phyloP scores from a whole-genome alignment of 2,888 invertebrate genomes.

The Agrotis segetum region DNA sequence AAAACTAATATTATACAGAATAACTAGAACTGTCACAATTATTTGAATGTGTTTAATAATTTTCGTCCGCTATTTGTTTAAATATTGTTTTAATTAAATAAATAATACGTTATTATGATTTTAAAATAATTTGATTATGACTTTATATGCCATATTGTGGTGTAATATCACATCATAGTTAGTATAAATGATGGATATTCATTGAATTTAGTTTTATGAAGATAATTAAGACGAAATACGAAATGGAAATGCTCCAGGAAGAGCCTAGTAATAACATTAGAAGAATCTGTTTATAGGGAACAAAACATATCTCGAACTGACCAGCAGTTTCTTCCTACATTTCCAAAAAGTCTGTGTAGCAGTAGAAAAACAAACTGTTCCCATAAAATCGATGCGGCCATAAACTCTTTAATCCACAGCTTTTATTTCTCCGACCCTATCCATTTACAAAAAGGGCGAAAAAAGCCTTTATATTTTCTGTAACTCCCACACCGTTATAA shows the following conservation, averaged over 20 bases:
- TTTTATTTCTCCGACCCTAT: conserved; percentile 21
- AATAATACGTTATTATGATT: background rate
- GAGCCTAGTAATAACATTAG: too few relatives aligned
- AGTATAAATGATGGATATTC: too few relatives aligned
- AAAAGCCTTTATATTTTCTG: conserved; percentile 43
- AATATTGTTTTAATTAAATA: background rate
- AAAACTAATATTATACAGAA: too few relatives aligned
- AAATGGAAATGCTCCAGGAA: too few relatives aligned
- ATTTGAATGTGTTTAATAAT: background rate
- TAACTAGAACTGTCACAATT: too few relatives aligned
- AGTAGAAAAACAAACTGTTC: conserved; percentile 1
- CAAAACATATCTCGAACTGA: background rate
- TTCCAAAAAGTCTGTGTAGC: too few relatives aligned
- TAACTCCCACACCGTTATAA: conserved; percentile 46
- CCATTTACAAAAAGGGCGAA: conserved; percentile 33
- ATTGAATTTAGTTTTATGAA: background rate
- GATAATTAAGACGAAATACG: too few relatives aligned
- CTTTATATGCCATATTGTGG: background rate
- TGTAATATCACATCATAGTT: too few relatives aligned
- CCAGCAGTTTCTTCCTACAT: too few relatives aligned
- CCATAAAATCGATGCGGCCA: background rate
- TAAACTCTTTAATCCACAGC: conserved; percentile 34
- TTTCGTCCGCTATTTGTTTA: background rate
- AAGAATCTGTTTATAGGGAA: background rate
- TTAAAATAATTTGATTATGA: background rate